Base-by-base conservation (phyloP, 2,797 vertebrate genomes). In the Nannoperca australis region DNA sequence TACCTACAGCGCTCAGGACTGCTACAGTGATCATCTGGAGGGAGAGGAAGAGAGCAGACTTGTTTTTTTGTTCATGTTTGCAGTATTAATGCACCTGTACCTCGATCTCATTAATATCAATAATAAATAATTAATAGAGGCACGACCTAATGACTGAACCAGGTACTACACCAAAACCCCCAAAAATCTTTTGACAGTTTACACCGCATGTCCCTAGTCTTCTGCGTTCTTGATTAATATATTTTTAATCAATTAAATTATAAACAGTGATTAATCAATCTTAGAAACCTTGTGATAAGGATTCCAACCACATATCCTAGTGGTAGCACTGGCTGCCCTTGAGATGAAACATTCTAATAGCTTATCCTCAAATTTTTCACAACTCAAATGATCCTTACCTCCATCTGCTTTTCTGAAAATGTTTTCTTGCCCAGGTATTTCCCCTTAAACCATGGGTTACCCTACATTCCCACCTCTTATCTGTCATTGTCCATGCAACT, bases 401-500 rank as follows among this genome's bases (percentile, higher is more conserved):
- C 3, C 18, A 4, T 32, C 7, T 58, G 7, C 40, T 34, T 47
- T 17, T 36, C 27, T 56, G 24, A 11, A 40, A 45, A 17, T 45
- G 73, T 27, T 60, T 56, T 9, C 72, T 49, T n/a, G 2, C 32
- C 24, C 44, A 18, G 14, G 22, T 59, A 32, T 61, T 30, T 61
- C 22, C 49, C n/a, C 2, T 38, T 53, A 44, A 58, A 66, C 47
- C 20, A 49, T 15, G 8, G 10, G 10, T 32, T 54, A 32, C 38
- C 61, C 7, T 66, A 65, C 54, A 17, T 54, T 45, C 70, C 51
- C 61, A 59, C 65, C 45, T 72, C 17, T 70, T 22, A n/a, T 50
- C 71, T 62, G 74, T 73, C 78, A 72, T n/a, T 51, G 55, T 50
- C 38, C 51, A 54, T 59, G 18, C 61, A 67, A 20, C 32, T 67